phyloP scores from a whole-genome alignment of 2,797 vertebrate species.

The Naso thynnoides region DNA sequence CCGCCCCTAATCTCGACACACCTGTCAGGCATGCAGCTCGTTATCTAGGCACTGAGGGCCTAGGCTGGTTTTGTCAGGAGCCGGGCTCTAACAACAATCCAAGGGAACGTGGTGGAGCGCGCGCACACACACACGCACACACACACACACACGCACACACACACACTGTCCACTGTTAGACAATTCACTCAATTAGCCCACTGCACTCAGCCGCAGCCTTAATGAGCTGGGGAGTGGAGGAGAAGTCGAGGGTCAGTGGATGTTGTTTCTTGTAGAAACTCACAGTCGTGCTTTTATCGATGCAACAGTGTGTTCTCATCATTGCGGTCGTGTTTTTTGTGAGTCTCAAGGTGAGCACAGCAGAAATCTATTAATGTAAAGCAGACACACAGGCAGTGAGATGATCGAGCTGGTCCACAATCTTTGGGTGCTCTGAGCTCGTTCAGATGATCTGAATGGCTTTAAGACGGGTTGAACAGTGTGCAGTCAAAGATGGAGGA shows the following conservation, averaged over 20 bases:
- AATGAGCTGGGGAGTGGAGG: constrained; percentile 55
- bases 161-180: constrained; percentile 87
- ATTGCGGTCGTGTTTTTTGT: constrained; percentile 37
- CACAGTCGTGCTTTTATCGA: constrained; percentile 17
- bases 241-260: constrained; percentile 35
- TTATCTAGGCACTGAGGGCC: constrained; percentile 91
- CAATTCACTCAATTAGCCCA: constrained; percentile 93
- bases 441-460: no score
- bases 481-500: no score
- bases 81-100: constrained; percentile 89
- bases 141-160: constrained; percentile 44
- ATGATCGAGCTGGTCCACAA: no score
- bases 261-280: constrained; percentile 42
- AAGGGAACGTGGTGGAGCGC: constrained; percentile 49
- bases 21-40: constrained; percentile 91
- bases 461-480: no score
- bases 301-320: constrained; percentile 42
- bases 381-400: neutral
- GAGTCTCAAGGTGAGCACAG: neutral
- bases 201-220: constrained; percentile 67
- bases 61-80: constrained; percentile 90
- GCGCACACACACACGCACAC: constrained; percentile 50
- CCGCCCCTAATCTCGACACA: constrained; percentile 89
- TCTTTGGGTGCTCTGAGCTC: no score
- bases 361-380: neutral